Evolutionary conservation across 2,113 vertebrate species (phyloP), one percentile per base, ranked within the genome.

Genomic region (Rhinoderma darwinii): DNA sequence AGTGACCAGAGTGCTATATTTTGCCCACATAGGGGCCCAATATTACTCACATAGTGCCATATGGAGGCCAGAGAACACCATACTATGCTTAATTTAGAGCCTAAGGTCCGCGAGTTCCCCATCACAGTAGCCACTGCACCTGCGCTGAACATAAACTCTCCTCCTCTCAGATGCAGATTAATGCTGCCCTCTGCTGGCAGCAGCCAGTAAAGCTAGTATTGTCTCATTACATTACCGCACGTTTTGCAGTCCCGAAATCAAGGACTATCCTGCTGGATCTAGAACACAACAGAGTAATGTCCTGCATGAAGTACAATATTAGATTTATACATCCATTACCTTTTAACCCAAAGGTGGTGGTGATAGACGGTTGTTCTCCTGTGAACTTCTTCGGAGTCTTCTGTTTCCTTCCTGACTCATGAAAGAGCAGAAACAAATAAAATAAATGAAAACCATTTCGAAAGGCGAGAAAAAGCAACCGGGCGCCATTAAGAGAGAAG

Each of bases 341-440:
- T 97, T 99, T 99, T 89, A 99, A 91, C 86, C 98, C 97, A 83
- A 99, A 99, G 0, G 98, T 99, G 87, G 98, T 97, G 51, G 97
- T 98, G 93, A 99, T 99, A 17, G 98, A 99, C 0, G 98, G 98
- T 92, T 99, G 98, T 90, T 99, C 97, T 91, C 98, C 98, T 0
- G 98, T 99, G 92, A 99, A 99, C 88, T 99, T 99, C 93, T 99
- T 99, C 79, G 98, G 98, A 82, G 97, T 99, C 95, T 97, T 99
- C 93, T 99, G 98, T 95, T 99, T 99, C 95, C 98, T 97, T 96
- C 98, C 98, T 99, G 93, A 96, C 95, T 96, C 96, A 92, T 94
- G 90, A 94, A 91, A 93, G 92, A 94, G 92, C 93, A 91, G 91
- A 90, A 91, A 92, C 90, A 93, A 93, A 89, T 90, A 88, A 73